Evolutionary conservation across 2,113 vertebrate species (phyloP).

Genomic region (Pristiophorus japonicus): DNA sequence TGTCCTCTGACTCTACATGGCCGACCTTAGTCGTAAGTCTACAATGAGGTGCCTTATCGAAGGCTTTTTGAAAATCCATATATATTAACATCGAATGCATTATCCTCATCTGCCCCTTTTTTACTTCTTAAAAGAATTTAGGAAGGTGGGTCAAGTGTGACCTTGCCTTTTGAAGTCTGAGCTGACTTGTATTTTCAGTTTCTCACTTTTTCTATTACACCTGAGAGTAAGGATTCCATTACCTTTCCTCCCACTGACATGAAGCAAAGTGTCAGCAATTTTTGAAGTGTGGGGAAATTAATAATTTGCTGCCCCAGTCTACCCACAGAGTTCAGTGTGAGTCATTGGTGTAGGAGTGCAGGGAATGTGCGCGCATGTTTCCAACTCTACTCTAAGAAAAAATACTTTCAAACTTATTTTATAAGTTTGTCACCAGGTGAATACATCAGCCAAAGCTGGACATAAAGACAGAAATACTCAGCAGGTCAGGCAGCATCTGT

Average conservation of each 20-base stretch:
- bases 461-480: neutral
- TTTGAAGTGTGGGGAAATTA: neutral
- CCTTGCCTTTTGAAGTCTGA: neutral
- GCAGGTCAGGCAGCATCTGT: neutral
- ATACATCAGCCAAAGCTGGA: neutral
- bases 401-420: neutral
- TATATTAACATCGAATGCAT: neutral
- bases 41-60: neutral
- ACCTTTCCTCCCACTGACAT: neutral
- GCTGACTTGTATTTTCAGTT: neutral
- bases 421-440: too few relatives aligned
- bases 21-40: neutral
- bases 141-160: neutral
- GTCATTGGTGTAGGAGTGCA: neutral
- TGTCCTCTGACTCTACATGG: neutral
- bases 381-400: neutral
- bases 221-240: neutral
- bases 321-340: neutral
- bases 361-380: neutral
- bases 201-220: neutral
- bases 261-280: neutral
- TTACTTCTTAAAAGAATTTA: neutral
- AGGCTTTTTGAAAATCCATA: neutral
- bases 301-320: neutral
- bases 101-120: neutral